phyloP scores from a whole-genome alignment of 2,113 vertebrate species.

The Xiphophorus maculatus region DNA sequence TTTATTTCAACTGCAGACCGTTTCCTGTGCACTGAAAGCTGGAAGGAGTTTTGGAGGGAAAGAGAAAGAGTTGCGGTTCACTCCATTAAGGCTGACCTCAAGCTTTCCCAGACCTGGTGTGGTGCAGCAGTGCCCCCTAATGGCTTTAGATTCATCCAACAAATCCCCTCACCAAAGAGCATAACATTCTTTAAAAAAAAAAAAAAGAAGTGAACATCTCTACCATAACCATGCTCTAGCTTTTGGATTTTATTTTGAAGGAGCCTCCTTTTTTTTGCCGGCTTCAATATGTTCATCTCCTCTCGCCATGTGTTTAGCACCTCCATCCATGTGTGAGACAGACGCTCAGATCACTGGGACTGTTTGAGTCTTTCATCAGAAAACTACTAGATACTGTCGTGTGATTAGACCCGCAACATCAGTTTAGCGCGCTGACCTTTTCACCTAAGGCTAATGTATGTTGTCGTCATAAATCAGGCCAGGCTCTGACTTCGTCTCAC shows the following conservation, averaged over 20 bases:
- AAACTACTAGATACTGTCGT: neutral
- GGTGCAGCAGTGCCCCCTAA: constrained; percentile 73
- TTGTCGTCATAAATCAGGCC: neutral
- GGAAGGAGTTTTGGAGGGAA: constrained; percentile 53
- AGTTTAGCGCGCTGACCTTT: constrained; percentile 10
- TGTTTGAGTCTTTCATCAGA: constrained; percentile 47
- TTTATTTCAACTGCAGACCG: constrained; percentile 28
- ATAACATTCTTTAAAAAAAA: neutral
- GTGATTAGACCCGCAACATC: neutral
- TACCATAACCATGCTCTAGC: constrained; percentile 15
- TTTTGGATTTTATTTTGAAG: constrained; percentile 63
- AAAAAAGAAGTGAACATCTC: neutral
- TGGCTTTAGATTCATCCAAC: constrained; percentile 6
- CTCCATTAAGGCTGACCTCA: neutral
- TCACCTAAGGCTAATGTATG: neutral
- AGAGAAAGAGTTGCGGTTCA: constrained; percentile 2
- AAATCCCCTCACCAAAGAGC: neutral
- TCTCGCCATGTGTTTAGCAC: neutral
- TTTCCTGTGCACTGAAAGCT: constrained; percentile 52
- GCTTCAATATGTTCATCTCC: constrained; percentile 29
- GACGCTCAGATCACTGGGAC: constrained; percentile 62
- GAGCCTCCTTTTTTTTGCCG: neutral
- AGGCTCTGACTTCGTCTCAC: neutral
- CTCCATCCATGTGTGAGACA: constrained; percentile 60
- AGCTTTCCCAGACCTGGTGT: neutral